Evolutionary conservation across 2,888 invertebrate genomes (phyloP), one percentile per base, ranked within the genome.

Genomic region (Vanessa cardui): DNA sequence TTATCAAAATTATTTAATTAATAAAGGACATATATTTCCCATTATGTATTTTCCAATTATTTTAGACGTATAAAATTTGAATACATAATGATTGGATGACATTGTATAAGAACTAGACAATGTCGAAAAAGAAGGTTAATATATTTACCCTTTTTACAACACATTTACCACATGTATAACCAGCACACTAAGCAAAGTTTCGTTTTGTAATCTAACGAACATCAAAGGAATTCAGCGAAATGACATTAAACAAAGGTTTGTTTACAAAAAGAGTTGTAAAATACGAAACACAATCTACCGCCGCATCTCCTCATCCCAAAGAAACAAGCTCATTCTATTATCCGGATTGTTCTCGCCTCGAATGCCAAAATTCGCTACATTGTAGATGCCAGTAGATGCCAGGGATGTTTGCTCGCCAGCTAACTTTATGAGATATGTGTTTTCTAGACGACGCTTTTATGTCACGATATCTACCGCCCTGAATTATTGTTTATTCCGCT

Each of bases 311-410:
- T 62, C 61, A 46, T 60, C 58, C 58, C 31, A 80, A 84, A 84
- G 83, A 84, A 86, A 84, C 84, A 84, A 86, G 84, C 84, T 83
- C 80, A 89, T 89, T 89, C 88, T 89, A 89, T 90, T 89, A 89
- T 77, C 82, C 81, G 85, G 89, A 90, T 89, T 89, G 89, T 90
- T 90, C 90, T 88, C 89, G 90, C 89, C 89, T 87, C 76, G 79
- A 80, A 83, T 88, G 90, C 89, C 91, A 89, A 88, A 89, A 88
- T 83, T 78, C 81, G 80, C 79, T 84, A 86, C 83, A 82, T 81
- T 84, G 84, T 86, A 82, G 78, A 85, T 80, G 84, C 83, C 84
- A 84, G 76, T 78, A 33, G 80, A 73, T 68, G 65, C 65, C 60
- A 65, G 54, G 56, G 80, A 84, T 85, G 82, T 85, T 65, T 84